Evolutionary conservation across 2,113 vertebrate genomes (phyloP).

Genomic region (Leptobrachium leishanense): DNA sequence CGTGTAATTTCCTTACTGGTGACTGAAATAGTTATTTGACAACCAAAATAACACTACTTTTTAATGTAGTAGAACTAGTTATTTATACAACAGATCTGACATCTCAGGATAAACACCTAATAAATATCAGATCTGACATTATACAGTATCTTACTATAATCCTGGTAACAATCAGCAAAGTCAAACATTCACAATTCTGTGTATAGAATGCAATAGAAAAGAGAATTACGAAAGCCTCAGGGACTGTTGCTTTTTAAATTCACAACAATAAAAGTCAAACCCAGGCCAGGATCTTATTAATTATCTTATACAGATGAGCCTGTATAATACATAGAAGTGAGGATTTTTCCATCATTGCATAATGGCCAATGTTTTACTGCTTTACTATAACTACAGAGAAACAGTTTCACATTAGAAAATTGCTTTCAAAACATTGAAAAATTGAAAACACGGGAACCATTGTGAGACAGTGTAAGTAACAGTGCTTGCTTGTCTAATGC

Average conservation of each 20-base stretch:
- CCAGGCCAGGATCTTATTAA: slow-evolving; percentile 3
- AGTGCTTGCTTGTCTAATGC: no score
- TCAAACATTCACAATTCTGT: slow-evolving; percentile 69
- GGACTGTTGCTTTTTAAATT: slow-evolving; percentile 53
- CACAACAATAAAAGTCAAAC: neutral
- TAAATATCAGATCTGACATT: slow-evolving; percentile 26
- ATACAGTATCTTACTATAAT: no score
- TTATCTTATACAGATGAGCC: slow-evolving; percentile 77
- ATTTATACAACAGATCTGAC: no score
- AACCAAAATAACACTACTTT: no score
- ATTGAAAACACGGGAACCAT: no score
- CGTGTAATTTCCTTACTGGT: no score
- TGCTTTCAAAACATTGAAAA: slow-evolving; percentile 67
- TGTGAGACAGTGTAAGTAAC: no score
- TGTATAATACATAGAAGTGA: slow-evolving; percentile 88
- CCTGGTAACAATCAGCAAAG: slow-evolving; percentile 65
- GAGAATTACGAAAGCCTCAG: slow-evolving; percentile 14
- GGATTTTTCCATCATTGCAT: slow-evolving; percentile 76
- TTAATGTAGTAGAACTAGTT: no score
- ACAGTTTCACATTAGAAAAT: slow-evolving; percentile 68
- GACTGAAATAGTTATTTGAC: no score
- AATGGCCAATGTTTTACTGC: slow-evolving; percentile 80
- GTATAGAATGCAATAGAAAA: slow-evolving; percentile 65
- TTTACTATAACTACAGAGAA: slow-evolving; percentile 77
- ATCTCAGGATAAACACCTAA: no score